Conservation (phyloP, 2,888 invertebrate genomes). For the Tiliacea aurago region DNA sequence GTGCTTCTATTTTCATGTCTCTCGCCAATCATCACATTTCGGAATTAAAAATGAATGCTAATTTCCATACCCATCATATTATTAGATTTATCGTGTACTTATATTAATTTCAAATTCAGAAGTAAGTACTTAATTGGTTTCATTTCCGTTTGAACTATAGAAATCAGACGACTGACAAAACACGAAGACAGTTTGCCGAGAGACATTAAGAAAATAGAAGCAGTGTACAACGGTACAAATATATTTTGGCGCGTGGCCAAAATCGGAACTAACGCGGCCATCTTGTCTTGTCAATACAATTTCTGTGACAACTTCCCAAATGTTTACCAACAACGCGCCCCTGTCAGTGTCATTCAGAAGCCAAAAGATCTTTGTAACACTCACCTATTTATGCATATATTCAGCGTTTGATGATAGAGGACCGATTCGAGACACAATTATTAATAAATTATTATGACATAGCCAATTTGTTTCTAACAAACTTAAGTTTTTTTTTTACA, state of each 20-base stretch:
- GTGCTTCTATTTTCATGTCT: too few species aligned
- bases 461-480: constrained; percentile 29
- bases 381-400: background rate
- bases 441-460: background rate
- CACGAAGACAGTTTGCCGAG: too few species aligned
- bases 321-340: background rate
- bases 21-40: too few species aligned
- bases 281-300: background rate
- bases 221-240: too few species aligned
- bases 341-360: background rate
- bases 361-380: background rate
- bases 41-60: too few species aligned
- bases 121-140: too few species aligned
- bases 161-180: too few species aligned
- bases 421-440: constrained; percentile 6
- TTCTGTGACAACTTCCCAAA: background rate
- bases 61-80: too few species aligned
- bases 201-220: too few species aligned
- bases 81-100: too few species aligned
- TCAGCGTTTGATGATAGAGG: background rate
- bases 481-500: constrained; percentile 5
- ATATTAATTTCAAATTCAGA: too few species aligned
- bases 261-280: background rate
- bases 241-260: background rate
- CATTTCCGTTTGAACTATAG: too few species aligned